These are phyloP conservation scores for Acanthosepion esculentum DNA, from an alignment of 2,888 invertebrate genomes.

Conservation along the genomic window DNA sequence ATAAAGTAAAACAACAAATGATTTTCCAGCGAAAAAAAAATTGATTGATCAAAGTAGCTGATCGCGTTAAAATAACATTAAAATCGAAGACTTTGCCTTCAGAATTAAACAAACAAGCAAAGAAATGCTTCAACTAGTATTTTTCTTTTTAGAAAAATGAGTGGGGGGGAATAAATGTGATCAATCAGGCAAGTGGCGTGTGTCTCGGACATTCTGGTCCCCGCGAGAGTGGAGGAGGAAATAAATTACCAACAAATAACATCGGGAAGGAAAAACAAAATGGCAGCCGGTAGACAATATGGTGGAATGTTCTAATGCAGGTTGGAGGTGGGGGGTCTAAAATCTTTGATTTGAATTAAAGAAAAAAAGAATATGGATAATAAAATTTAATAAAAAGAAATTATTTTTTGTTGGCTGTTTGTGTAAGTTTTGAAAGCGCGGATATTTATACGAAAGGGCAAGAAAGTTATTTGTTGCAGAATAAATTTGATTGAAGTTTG, in stretches of 20 bases:
- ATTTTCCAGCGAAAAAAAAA: too few species aligned
- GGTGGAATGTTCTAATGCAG: background rate
- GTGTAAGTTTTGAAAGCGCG: background rate
- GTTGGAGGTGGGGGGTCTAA: background rate
- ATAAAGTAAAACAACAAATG: too few species aligned
- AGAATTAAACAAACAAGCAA: too few species aligned
- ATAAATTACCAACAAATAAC: background rate
- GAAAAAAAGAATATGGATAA: background rate
- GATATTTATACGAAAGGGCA: conserved; percentile 1
- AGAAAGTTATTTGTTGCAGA: background rate
- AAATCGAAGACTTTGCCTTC: too few species aligned
- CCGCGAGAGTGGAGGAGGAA: background rate
- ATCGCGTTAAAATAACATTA: too few species aligned
- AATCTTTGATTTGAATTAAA: background rate
- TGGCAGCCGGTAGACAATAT: background rate
- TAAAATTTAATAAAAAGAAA: background rate
- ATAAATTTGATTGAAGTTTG: background rate
- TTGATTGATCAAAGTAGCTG: too few species aligned
- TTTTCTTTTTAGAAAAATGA: background rate
- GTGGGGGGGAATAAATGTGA: background rate
- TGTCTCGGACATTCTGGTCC: background rate
- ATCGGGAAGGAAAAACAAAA: background rate
- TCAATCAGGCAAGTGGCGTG: conserved; percentile 6
- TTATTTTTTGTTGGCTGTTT: background rate
- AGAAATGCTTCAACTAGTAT: background rate